phyloP scores from a whole-genome alignment of 2,888 invertebrate genomes.

The Drosophila suboccidentalis region DNA sequence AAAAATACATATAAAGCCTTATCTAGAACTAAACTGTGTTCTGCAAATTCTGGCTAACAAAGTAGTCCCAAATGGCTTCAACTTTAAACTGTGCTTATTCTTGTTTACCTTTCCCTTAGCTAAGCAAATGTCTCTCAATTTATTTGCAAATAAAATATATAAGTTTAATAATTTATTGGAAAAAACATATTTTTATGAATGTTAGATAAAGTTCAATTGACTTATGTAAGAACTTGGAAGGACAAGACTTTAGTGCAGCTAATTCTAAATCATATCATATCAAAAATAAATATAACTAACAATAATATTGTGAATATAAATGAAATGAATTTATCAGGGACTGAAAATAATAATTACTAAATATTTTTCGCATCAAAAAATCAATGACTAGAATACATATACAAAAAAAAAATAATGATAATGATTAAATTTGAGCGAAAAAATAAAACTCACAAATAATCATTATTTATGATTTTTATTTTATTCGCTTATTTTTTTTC shows the following conservation, averaged over 20 bases:
- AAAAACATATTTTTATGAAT: background rate
- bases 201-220: background rate
- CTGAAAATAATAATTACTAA: too few species aligned
- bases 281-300: too few species aligned
- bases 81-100: background rate
- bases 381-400: too few species aligned
- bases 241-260: background rate
- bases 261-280: too few species aligned
- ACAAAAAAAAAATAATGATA: too few species aligned
- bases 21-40: background rate
- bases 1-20: background rate
- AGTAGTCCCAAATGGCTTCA: background rate
- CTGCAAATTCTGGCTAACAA: background rate
- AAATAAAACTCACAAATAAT: too few species aligned
- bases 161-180: background rate
- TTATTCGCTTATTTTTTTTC: too few species aligned
- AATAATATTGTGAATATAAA: too few species aligned
- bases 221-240: background rate
- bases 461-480: too few species aligned
- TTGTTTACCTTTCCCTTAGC: conserved; percentile 1
- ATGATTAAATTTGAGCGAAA: too few species aligned
- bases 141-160: background rate
- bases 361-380: too few species aligned
- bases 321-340: too few species aligned
- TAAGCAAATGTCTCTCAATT: conserved; percentile 1